A percentile compares a stretch with the other conserved stretches of the same genome.
These are phyloP conservation scores for Sebastes wilsoni DNA, from an alignment of 2,797 vertebrate genomes.

Conservation along the genomic window DNA sequence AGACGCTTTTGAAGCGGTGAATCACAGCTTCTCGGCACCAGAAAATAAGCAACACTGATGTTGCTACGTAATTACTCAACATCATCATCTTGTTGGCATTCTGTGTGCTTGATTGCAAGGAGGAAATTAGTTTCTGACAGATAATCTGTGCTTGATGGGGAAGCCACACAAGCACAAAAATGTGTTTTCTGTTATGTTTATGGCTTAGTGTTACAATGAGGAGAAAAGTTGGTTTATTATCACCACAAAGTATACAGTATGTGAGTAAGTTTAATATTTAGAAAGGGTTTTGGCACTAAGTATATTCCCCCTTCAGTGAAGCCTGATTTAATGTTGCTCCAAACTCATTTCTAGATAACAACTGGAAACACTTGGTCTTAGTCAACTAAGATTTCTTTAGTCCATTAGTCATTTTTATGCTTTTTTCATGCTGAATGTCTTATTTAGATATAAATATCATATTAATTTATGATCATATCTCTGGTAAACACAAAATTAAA, in stretches of 20 bases:
- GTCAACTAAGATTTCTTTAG: too few species aligned
- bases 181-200: background rate
- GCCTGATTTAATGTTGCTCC: background rate
- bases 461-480: too few species aligned
- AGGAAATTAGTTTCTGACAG: constrained; percentile 48
- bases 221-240: background rate
- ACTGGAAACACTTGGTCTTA: background rate
- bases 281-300: background rate
- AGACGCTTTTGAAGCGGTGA: constrained; percentile 7
- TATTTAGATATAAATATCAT: too few species aligned
- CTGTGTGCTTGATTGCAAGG: constrained; percentile 41
- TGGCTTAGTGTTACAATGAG: background rate
- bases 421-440: too few species aligned
- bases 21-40: constrained; percentile 29
- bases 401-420: too few species aligned
- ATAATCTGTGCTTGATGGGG: constrained; percentile 23
- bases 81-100: constrained; percentile 45
- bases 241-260: background rate
- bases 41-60: constrained; percentile 28
- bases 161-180: constrained; percentile 1
- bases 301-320: background rate
- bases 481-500: too few species aligned
- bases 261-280: background rate
- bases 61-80: constrained; percentile 37
- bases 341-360: background rate